A percentile compares a stretch with the other conserved stretches of the same genome.
Conservation (phyloP, 1,140 invertebrate species). For the Drosophila varians region DNA sequence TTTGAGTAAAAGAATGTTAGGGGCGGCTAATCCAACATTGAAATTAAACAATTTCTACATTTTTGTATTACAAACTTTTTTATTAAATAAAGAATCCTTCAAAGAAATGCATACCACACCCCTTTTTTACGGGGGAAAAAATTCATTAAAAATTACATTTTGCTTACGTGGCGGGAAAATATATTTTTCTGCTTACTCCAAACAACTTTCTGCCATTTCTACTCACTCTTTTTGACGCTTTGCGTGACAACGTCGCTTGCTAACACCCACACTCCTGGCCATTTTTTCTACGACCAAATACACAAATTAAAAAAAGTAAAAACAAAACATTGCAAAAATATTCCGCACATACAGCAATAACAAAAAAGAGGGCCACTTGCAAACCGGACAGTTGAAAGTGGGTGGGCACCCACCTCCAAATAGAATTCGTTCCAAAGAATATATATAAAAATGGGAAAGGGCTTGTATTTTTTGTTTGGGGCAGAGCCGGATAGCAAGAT, state of each 20-base stretch:
- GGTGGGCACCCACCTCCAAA: constrained; percentile 71
- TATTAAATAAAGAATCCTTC: constrained; percentile 74
- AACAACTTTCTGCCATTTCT: constrained; percentile 10
- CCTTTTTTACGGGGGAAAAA: constrained; percentile 45
- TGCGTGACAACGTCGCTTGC: constrained; percentile 68
- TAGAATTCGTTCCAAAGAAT: too few relatives aligned
- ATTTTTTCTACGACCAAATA: neutral
- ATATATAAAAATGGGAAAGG: too few relatives aligned
- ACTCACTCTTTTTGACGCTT: constrained; percentile 12
- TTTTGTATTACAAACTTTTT: constrained; percentile 75
- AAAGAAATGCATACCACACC: constrained; percentile 44
- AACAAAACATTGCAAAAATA: constrained; percentile 50
- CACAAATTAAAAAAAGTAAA: constrained; percentile 34
- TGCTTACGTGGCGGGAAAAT: constrained; percentile 62
- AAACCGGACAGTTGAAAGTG: constrained; percentile 75
- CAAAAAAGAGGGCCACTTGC: constrained; percentile 56
- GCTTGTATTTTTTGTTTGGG: too few relatives aligned
- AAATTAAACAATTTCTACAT: constrained; percentile 66
- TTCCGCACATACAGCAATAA: constrained; percentile 57
- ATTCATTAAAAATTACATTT: constrained; percentile 74
- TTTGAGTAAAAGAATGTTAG: too few relatives aligned
- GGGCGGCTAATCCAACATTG: too few relatives aligned
- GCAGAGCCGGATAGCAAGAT: neutral
- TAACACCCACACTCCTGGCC: constrained; percentile 8
- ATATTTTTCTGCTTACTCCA: constrained; percentile 54